phyloP scores from a whole-genome alignment of 2,797 vertebrate genomes.

The Hephaestus fuliginosus region DNA sequence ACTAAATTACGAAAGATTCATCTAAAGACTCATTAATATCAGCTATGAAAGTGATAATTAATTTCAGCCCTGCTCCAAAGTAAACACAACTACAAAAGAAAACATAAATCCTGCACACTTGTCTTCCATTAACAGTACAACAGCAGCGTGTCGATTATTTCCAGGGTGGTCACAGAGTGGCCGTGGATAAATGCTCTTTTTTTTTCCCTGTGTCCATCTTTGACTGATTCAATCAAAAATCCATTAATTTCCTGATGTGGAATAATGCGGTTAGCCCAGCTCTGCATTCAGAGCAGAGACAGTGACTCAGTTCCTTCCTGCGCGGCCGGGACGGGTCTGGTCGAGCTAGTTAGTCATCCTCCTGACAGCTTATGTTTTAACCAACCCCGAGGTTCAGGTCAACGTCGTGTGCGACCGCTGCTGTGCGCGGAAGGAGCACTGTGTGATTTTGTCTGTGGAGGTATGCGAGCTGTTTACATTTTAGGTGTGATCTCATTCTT shows the following conservation, averaged over 20 bases:
- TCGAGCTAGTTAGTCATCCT: slow-evolving; percentile 54
- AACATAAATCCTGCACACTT: neutral
- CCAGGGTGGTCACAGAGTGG: neutral
- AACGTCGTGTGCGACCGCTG: neutral
- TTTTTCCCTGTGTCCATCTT: slow-evolving; percentile 20
- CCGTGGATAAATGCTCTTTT: neutral
- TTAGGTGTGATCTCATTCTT: slow-evolving; percentile 18
- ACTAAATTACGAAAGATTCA: neutral
- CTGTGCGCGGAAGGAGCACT: neutral
- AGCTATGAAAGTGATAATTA: neutral
- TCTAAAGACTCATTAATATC: too few species aligned
- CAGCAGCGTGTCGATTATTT: neutral
- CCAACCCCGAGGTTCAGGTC: slow-evolving; percentile 20
- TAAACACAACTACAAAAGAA: neutral
- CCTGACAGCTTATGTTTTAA: slow-evolving; percentile 44
- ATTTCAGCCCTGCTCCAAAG: neutral
- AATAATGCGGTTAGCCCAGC: slow-evolving; percentile 50
- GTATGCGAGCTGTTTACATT: slow-evolving; percentile 17
- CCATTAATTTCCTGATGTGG: slow-evolving; percentile 54
- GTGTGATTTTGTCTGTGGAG: slow-evolving; percentile 1
- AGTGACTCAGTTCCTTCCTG: slow-evolving; percentile 78
- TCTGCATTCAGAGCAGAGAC: slow-evolving; percentile 55
- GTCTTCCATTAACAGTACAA: neutral
- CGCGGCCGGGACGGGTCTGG: slow-evolving; percentile 21
- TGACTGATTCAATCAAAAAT: slow-evolving; percentile 57